Evolutionary conservation across 2,888 invertebrate genomes (phyloP).

Genomic region (Opisthograptis luteolata): DNA sequence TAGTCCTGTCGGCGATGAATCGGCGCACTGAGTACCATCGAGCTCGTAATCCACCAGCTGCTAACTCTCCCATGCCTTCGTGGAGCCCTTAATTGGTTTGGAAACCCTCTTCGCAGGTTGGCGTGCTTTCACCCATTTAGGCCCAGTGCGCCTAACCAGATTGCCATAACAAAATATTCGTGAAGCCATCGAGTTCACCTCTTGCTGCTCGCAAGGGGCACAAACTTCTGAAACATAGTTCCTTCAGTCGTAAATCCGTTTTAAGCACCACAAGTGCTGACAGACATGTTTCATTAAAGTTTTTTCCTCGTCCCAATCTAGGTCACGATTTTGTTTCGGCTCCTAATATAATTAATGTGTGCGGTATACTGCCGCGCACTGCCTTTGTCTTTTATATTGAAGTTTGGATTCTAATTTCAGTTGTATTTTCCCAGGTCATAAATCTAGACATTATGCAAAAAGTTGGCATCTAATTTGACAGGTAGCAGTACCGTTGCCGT

Average conservation of each 20-base stretch:
- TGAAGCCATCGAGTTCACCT: conserved; percentile 70
- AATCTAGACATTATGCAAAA: conserved; percentile 55
- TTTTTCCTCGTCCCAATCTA: conserved; percentile 48
- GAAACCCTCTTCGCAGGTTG: conserved; percentile 79
- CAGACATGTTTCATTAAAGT: conserved; percentile 53
- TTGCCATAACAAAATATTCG: conserved; percentile 78
- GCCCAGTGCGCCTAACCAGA: conserved; percentile 78
- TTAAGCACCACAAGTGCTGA: conserved; percentile 67
- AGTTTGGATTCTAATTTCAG: conserved; percentile 44
- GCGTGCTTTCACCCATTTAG: conserved; percentile 77
- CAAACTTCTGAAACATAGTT: conserved; percentile 59
- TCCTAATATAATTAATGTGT: conserved; percentile 44
- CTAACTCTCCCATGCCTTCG: conserved; percentile 76
- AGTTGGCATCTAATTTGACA: conserved; percentile 57
- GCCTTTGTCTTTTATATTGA: conserved; percentile 42
- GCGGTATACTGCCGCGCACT: conserved; percentile 25
- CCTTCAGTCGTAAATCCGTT: conserved; percentile 57
- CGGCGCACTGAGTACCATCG: conserved; percentile 79
- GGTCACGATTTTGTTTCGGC: conserved; percentile 53
- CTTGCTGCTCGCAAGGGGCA: conserved; percentile 48
- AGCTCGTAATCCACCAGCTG: conserved; percentile 79
- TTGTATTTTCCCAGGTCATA: conserved; percentile 53
- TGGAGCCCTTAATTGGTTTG: conserved; percentile 82
- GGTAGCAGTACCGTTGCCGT: conserved; percentile 48
- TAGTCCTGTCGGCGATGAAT: conserved; percentile 62